Conservation (phyloP, 2,797 vertebrate species). For the Chelonia mydas region DNA sequence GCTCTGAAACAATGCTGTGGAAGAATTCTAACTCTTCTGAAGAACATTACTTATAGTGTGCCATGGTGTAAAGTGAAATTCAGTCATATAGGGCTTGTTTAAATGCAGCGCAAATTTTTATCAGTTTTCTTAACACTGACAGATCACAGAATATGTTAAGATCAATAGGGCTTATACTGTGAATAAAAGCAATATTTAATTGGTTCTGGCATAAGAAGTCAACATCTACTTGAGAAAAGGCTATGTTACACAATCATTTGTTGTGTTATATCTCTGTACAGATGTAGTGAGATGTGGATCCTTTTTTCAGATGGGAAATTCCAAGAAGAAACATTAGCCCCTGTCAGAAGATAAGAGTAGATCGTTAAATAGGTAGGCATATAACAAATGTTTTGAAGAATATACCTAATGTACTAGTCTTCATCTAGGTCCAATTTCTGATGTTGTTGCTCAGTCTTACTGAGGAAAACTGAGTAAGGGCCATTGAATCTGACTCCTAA, state of each 20-base stretch:
- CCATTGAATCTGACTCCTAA: conserved; percentile 17
- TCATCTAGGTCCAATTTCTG: conserved; percentile 15
- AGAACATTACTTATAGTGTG: conserved; percentile 74
- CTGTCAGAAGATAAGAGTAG: conserved; percentile 59
- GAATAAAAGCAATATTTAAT: conserved; percentile 74
- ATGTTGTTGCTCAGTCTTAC: conserved; percentile 13
- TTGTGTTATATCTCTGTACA: conserved; percentile 70
- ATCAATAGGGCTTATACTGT: conserved; percentile 63
- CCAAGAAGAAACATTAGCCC: conserved; percentile 73
- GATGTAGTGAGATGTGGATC: conserved; percentile 72
- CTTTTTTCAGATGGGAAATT: conserved; percentile 79
- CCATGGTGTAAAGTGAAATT: conserved; percentile 78
- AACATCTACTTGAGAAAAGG: conserved; percentile 73
- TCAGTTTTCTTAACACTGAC: conserved; percentile 77
- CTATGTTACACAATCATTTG: conserved; percentile 70
- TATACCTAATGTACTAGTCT: conserved; percentile 7
- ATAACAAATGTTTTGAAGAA: background rate
- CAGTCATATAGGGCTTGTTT: conserved; percentile 77
- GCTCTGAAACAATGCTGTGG: conserved; percentile 79
- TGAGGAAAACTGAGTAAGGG: background rate
- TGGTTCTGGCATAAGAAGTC: conserved; percentile 61
- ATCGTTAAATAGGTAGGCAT: background rate
- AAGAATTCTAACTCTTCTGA: conserved; percentile 81
- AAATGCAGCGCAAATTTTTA: conserved; percentile 79
- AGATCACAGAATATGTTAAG: conserved; percentile 75